Conservation (phyloP, 2,797 vertebrate genomes). For the Graptemys geographica region DNA sequence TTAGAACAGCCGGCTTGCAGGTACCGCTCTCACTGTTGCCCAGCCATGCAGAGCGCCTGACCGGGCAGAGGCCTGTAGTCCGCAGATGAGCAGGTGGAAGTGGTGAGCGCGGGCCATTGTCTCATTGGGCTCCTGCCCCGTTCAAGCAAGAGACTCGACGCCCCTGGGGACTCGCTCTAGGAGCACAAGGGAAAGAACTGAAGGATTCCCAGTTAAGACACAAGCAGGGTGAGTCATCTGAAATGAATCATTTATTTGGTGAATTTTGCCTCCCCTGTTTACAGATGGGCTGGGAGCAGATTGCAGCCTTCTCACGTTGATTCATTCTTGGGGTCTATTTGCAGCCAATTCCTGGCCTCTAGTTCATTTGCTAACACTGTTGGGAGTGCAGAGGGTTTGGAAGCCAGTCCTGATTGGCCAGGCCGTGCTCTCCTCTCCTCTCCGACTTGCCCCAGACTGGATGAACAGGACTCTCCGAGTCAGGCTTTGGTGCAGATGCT, state of each 20-base stretch:
- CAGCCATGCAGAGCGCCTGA: neutral
- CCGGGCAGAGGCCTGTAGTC: neutral
- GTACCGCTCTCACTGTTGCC: neutral
- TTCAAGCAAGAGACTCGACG: neutral
- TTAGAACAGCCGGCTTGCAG: neutral
- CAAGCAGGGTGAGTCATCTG: constrained; percentile 48
- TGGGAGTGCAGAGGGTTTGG: constrained; percentile 62
- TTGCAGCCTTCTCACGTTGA: constrained; percentile 69
- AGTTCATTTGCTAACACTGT: constrained; percentile 70
- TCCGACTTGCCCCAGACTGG: neutral
- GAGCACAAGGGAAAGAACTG: neutral
- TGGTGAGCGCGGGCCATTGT: neutral
- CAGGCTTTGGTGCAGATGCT: constrained; percentile 19
- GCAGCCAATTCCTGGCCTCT: constrained; percentile 65
- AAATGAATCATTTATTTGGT: constrained; percentile 73
- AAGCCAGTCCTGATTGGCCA: constrained; percentile 46
- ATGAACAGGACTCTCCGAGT: neutral
- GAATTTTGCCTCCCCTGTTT: constrained; percentile 70
- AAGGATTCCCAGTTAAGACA: constrained; percentile 60
- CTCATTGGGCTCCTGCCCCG: neutral
- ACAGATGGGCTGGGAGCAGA: constrained; percentile 73
- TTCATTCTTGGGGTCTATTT: constrained; percentile 74
- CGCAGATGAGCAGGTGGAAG: neutral
- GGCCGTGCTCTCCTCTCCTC: constrained; percentile 20
- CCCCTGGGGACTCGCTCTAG: neutral